These are phyloP conservation scores for Potamilus streckersoni DNA, from an alignment of 1,140 invertebrate genomes.

Conservation along the genomic window DNA sequence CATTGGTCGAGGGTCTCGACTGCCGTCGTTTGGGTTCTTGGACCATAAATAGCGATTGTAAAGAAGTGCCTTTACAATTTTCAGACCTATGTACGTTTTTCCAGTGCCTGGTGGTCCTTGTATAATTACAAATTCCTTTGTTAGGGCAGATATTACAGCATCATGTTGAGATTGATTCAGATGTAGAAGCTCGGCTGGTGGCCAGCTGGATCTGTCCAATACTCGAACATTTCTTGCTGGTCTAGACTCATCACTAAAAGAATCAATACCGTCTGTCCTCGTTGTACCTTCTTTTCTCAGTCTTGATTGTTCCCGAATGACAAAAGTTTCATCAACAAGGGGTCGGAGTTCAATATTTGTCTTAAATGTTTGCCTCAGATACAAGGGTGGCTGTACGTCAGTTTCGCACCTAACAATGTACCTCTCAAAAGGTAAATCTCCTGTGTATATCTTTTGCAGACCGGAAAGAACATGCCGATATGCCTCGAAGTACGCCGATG, in stretches of 20 bases:
- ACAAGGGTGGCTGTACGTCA: constrained; percentile 37
- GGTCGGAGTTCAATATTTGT: constrained; percentile 42
- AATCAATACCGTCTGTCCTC: neutral
- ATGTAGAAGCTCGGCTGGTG: constrained; percentile 45
- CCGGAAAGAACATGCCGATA: constrained; percentile 66
- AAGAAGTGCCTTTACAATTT: constrained; percentile 63
- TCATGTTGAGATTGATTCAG: constrained; percentile 68
- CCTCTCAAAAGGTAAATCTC: constrained; percentile 62
- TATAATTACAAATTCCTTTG: constrained; percentile 74
- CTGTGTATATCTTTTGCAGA: constrained; percentile 55
- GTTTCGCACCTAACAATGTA: constrained; percentile 47
- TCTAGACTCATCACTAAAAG: constrained; percentile 12
- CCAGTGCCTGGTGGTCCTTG: constrained; percentile 73
- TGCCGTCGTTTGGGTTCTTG: constrained; percentile 13
- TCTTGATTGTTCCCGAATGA: constrained; percentile 25
- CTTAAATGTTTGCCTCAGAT: constrained; percentile 17
- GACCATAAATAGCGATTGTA: constrained; percentile 57
- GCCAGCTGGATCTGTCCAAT: constrained; percentile 38
- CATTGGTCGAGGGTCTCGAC: constrained; percentile 69
- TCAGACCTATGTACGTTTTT: constrained; percentile 63
- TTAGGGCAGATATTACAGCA: constrained; percentile 68
- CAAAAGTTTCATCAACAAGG: constrained; percentile 36
- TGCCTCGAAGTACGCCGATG: constrained; percentile 69
- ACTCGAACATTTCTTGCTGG: constrained; percentile 28
- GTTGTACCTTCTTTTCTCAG: neutral